Evolutionary conservation across 2,797 vertebrate species (phyloP).

Genomic region (Jordanella pulchra): DNA sequence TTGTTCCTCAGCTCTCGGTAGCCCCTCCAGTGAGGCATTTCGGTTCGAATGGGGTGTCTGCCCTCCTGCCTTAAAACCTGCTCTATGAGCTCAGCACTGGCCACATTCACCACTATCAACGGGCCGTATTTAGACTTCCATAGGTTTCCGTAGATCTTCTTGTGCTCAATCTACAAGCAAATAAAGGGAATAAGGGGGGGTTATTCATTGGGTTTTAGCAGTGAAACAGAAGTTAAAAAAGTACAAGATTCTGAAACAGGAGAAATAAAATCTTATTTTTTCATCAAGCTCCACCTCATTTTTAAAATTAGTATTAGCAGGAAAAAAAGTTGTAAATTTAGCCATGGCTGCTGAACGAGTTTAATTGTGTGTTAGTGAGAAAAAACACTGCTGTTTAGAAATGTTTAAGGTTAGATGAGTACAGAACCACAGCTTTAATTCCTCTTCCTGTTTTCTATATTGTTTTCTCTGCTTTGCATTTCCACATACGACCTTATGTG

Average conservation of each 20-base stretch:
- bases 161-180: constrained; percentile 77
- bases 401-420: too few species aligned
- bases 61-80: constrained; percentile 83
- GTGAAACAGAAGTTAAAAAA: background rate
- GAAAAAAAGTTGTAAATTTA: background rate
- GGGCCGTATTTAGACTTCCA: constrained; percentile 82
- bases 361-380: background rate
- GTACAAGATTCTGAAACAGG: too few species aligned
- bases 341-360: background rate
- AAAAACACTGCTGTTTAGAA: background rate
- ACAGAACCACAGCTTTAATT: background rate
- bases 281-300: background rate
- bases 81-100: constrained; percentile 80
- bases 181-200: too few species aligned
- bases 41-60: constrained; percentile 69
- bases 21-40: constrained; percentile 83
- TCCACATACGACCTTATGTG: too few species aligned
- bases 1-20: constrained; percentile 80
- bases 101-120: constrained; percentile 79
- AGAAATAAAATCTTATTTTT: background rate
- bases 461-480: background rate
- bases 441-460: background rate
- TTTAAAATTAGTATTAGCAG: background rate
- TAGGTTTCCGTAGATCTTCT: constrained; percentile 80
- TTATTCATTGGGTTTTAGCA: background rate